phyloP scores from a whole-genome alignment of 1,140 invertebrate genomes.

The Charaxes varanes region DNA sequence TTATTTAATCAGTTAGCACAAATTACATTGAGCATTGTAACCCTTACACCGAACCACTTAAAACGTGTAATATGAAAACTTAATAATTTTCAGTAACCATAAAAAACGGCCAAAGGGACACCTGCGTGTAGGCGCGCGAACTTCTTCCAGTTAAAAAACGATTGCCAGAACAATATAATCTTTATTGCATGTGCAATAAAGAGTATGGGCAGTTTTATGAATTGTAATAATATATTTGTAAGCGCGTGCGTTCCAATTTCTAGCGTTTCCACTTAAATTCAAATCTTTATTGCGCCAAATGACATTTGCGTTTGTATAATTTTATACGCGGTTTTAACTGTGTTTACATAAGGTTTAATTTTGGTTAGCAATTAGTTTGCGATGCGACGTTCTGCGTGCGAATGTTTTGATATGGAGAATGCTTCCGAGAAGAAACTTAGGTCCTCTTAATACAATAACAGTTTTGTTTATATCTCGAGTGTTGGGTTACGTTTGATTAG shows the following conservation, averaged over 20 bases:
- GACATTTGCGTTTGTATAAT: constrained; percentile 9
- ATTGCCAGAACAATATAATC: background rate
- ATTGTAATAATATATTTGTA: constrained; percentile 6
- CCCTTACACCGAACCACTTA: too few relatives aligned
- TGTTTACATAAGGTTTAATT: constrained; percentile 17
- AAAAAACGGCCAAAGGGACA: constrained; percentile 6
- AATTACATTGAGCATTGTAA: too few relatives aligned
- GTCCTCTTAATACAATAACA: constrained; percentile 46
- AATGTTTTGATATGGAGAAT: constrained; percentile 53
- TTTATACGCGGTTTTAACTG: constrained; percentile 1
- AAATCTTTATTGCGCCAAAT: constrained; percentile 40
- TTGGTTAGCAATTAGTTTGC: constrained; percentile 6
- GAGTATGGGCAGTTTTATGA: constrained; percentile 1
- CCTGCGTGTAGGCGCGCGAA: constrained; percentile 2
- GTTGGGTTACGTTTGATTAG: constrained; percentile 41
- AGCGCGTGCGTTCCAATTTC: constrained; percentile 26
- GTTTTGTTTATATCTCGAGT: constrained; percentile 43
- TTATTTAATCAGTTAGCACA: too few relatives aligned
- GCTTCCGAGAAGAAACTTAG: constrained; percentile 56
- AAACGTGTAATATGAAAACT: background rate
- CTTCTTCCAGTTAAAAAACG: background rate
- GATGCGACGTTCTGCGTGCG: constrained; percentile 6
- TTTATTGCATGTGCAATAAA: background rate
- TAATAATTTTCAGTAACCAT: constrained; percentile 11
- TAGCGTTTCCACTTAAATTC: constrained; percentile 48